These are phyloP conservation scores for Halcyon senegalensis DNA, from an alignment of 2,113 vertebrate species.

Conservation along the genomic window DNA sequence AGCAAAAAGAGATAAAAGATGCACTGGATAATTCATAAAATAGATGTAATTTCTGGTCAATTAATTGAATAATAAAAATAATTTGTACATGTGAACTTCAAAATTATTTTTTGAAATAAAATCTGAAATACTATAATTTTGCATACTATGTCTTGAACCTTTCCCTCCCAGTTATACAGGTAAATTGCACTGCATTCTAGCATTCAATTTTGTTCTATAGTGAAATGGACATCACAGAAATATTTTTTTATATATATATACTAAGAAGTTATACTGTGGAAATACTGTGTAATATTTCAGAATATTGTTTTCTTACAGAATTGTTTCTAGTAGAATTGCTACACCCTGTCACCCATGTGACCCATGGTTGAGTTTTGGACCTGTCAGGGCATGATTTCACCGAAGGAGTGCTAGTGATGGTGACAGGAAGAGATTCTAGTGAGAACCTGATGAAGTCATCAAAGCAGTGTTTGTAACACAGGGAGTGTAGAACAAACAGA, in stretches of 20 bases:
- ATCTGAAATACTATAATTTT: not conserved
- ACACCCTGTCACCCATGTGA: not conserved
- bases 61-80: not conserved
- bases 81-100: not conserved
- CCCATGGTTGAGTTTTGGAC: fast-evolving
- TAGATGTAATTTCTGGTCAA: not conserved
- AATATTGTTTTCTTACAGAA: not conserved
- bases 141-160: not conserved
- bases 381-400: fast-evolving
- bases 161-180: not conserved
- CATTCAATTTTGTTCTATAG: not conserved
- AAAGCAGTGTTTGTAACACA: not conserved
- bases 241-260: not conserved
- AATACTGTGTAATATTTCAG: not conserved
- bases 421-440: not conserved
- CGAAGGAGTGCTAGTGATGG: not conserved
- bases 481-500: not conserved
- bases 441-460: not conserved
- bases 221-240: not conserved
- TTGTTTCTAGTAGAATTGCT: not conserved
- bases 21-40: not conserved
- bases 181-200: not conserved
- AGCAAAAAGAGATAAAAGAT: not conserved
- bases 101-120: not conserved
- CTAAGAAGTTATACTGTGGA: not conserved